Evolutionary conservation across 2,888 invertebrate genomes (phyloP).

Genomic region (Plebejus argus): DNA sequence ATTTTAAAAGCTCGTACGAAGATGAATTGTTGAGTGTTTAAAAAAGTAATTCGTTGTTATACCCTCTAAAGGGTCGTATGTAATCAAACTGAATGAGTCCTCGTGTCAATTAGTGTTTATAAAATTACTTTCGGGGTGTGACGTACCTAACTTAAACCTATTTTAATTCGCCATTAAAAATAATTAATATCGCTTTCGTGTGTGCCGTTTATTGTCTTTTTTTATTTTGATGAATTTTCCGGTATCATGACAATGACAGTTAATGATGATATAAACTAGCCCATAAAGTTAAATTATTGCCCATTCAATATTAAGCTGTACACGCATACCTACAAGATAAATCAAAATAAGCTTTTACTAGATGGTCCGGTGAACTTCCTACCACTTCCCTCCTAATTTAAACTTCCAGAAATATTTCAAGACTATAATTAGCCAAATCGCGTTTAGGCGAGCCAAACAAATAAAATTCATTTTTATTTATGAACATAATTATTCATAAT

Average conservation of each 20-base stretch:
- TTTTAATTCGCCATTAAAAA: constrained; percentile 16
- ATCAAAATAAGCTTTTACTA: too few species aligned
- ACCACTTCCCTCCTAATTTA: too few species aligned
- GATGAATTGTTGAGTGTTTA: constrained; percentile 51
- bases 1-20: constrained; percentile 50
- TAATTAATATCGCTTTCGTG: constrained; percentile 27
- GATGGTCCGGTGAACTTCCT: too few species aligned
- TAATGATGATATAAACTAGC: constrained; percentile 11
- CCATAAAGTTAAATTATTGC: background rate
- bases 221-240: constrained; percentile 5
- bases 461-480: background rate
- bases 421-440: too few species aligned
- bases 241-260: background rate
- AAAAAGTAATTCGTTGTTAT: constrained; percentile 51
- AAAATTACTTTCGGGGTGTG: constrained; percentile 52
- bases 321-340: background rate
- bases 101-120: constrained; percentile 54
- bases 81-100: constrained; percentile 59
- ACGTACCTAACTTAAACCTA: constrained; percentile 38
- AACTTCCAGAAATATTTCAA: too few species aligned
- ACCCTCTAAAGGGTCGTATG: constrained; percentile 36
- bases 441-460: too few species aligned
- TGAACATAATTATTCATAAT: too few species aligned
- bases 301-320: background rate
- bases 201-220: constrained; percentile 12